Conservation (phyloP, 1,140 invertebrate species). For the Drosophila micromelanica region DNA sequence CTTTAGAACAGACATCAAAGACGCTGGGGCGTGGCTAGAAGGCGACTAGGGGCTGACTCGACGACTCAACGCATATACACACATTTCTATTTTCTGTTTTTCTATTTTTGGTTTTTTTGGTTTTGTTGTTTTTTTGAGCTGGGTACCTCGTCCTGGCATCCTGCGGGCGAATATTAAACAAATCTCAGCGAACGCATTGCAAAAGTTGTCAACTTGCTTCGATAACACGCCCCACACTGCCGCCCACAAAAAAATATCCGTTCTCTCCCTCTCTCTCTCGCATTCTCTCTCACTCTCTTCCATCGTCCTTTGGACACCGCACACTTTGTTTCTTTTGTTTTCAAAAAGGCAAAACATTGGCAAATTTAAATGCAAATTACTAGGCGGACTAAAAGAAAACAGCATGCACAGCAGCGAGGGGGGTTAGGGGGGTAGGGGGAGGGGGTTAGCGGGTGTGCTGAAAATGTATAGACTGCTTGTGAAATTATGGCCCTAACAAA, state of each 20-base stretch:
- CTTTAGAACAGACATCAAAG: slow-evolving; percentile 66
- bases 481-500: slow-evolving; percentile 71
- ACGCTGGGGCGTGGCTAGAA: slow-evolving; percentile 28
- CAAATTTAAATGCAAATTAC: slow-evolving; percentile 83
- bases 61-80: background rate
- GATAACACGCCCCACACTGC: slow-evolving; percentile 56
- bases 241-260: background rate
- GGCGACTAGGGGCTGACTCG: background rate
- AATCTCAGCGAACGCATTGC: slow-evolving; percentile 77
- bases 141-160: slow-evolving; percentile 49
- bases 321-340: slow-evolving; percentile 45
- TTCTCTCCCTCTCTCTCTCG: background rate
- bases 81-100: slow-evolving; percentile 5
- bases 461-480: slow-evolving; percentile 65
- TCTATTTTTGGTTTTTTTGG: too few species aligned
- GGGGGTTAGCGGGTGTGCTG: background rate
- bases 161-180: slow-evolving; percentile 78
- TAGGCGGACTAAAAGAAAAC: slow-evolving; percentile 58
- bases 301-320: too few species aligned
- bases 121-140: slow-evolving; percentile 53
- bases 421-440: too few species aligned
- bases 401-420: slow-evolving; percentile 10
- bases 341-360: slow-evolving; percentile 79
- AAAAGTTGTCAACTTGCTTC: slow-evolving; percentile 75
- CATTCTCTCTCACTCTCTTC: background rate